A percentile compares a stretch with the other conserved stretches of the same genome.
phyloP scores from a whole-genome alignment of 2,113 vertebrate genomes.

The Trochalopteron elliotii region DNA sequence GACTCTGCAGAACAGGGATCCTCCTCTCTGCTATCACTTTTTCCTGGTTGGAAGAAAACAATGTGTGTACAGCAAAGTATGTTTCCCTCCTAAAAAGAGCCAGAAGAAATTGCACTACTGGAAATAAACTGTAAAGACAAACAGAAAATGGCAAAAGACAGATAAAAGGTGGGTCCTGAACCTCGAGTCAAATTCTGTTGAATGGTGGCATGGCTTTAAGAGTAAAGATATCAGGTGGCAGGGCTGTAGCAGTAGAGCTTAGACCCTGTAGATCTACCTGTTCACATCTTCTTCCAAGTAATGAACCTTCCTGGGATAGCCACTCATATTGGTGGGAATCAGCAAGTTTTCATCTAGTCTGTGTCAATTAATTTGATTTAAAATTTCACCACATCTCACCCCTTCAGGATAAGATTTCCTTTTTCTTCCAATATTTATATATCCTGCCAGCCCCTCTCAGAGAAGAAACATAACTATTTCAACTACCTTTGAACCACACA shows the following conservation, averaged over 20 bases:
- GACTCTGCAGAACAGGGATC: slow-evolving; percentile 79
- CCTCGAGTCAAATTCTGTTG: background rate
- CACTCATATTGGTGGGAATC: background rate
- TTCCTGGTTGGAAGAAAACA: slow-evolving; percentile 76
- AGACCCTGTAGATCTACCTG: background rate
- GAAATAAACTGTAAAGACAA: background rate
- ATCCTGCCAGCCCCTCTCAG: background rate
- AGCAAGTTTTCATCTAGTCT: background rate
- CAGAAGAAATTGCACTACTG: background rate
- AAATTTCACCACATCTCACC: background rate
- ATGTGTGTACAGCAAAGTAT: background rate
- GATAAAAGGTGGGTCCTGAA: background rate
- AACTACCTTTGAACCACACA: background rate
- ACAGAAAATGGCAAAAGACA: background rate
- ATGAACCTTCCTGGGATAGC: background rate
- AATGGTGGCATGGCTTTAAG: background rate
- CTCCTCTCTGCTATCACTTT: slow-evolving; percentile 82
- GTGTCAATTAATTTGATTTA: background rate
- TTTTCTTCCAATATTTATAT: background rate
- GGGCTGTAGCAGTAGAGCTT: background rate
- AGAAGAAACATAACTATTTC: background rate
- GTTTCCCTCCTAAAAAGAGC: background rate
- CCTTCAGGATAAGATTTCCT: background rate
- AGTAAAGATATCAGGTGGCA: background rate
- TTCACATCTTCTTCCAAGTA: background rate